A percentile compares a stretch with the other conserved stretches of the same genome.
phyloP scores from a whole-genome alignment of 2,888 invertebrate species.

The Acanthococcus lagerstroemiae region DNA sequence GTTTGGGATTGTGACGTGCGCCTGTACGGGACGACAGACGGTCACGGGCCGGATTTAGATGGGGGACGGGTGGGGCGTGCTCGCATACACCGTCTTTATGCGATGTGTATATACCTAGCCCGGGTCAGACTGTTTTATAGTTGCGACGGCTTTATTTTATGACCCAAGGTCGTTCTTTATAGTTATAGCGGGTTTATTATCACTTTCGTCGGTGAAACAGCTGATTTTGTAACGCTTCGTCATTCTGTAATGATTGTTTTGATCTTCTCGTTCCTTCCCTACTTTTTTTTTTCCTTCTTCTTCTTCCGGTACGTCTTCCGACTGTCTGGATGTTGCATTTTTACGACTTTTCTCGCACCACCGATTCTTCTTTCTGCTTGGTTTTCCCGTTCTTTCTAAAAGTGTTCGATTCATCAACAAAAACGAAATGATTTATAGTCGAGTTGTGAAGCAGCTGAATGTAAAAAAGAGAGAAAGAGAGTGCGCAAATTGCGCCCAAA shows the following conservation, averaged over 20 bases:
- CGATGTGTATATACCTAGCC: constrained; percentile 18
- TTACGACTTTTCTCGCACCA: neutral
- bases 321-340: neutral
- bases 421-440: too few species aligned
- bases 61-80: too few species aligned
- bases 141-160: constrained; percentile 26
- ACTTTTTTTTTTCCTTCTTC: neutral
- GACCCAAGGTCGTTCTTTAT: constrained; percentile 24
- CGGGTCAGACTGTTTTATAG: constrained; percentile 24
- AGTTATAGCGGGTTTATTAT: constrained; percentile 20
- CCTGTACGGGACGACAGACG: constrained; percentile 3
- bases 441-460: too few species aligned
- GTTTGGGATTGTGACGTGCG: constrained; percentile 24
- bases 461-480: too few species aligned
- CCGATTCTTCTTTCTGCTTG: too few species aligned
- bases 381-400: too few species aligned
- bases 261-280: neutral
- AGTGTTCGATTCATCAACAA: too few species aligned
- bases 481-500: too few species aligned
- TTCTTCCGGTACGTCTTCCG: neutral
- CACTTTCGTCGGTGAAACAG: constrained; percentile 19
- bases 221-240: constrained; percentile 18
- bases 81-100: too few species aligned
- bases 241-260: constrained; percentile 12
- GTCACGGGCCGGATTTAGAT: constrained; percentile 3